Evolutionary conservation across 2,888 invertebrate genomes (phyloP).

Genomic region (Pseudeuparius sepicola): DNA sequence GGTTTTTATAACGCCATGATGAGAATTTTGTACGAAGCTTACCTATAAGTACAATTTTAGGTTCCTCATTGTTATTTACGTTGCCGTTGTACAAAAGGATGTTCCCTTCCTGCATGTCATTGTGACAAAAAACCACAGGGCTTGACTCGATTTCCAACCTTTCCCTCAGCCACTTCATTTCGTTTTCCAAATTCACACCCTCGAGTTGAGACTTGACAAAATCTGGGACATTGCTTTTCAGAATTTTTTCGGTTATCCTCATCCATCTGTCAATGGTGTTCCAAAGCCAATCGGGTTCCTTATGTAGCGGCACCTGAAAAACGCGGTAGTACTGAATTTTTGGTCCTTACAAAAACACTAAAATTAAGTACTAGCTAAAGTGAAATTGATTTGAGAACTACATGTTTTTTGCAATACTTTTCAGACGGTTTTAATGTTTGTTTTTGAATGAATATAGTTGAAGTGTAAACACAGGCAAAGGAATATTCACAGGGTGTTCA

Average conservation of each 20-base stretch:
- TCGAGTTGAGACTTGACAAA: conserved; percentile 24
- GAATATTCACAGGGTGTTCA: too few relatives aligned
- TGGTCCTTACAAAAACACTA: too few relatives aligned
- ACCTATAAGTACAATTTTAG: conserved; percentile 37
- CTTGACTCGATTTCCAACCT: conserved; percentile 49
- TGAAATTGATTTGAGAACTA: too few relatives aligned
- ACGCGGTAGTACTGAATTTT: too few relatives aligned
- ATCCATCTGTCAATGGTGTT: conserved; percentile 78
- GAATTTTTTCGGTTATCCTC: conserved; percentile 44
- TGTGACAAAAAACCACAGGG: conserved; percentile 89
- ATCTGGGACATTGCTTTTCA: conserved; percentile 36
- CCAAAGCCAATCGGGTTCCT: conserved; percentile 93
- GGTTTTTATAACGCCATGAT: too few relatives aligned
- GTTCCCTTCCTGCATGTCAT: conserved; percentile 88
- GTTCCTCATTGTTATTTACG: conserved; percentile 25
- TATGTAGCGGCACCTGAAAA: conserved; percentile 76
- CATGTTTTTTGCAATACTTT: too few relatives aligned
- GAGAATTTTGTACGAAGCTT: too few relatives aligned
- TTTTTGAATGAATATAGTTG: too few relatives aligned
- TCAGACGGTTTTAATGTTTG: too few relatives aligned
- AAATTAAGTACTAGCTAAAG: too few relatives aligned
- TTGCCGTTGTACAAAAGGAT: conserved; percentile 46
- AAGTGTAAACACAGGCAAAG: too few relatives aligned
- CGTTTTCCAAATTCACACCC: conserved; percentile 49
- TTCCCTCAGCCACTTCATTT: conserved; percentile 61